Evolutionary conservation across 1,140 invertebrate species (phyloP), one percentile per base, ranked within the genome.

Genomic region (Saccostrea cuccullata): DNA sequence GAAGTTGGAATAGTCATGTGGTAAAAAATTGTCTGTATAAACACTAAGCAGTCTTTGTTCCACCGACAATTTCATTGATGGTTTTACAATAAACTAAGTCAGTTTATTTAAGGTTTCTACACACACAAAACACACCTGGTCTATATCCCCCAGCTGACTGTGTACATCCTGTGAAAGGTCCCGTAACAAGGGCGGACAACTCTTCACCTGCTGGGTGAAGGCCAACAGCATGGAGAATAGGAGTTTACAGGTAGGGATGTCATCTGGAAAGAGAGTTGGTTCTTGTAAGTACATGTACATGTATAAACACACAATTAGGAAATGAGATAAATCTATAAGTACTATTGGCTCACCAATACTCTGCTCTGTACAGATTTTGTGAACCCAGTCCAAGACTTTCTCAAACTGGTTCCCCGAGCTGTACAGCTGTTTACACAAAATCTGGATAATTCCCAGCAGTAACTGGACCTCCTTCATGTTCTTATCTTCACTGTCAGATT

Each of bases 141-240:
- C 95, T 87, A 95, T 93, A 88, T 95, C 94, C 23, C 95, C 95
- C 12, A 95, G 88, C 83, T 94, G 92, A 87, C 90, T 91, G 91
- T 95, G 95, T n/a, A 96, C 90, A 89, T 95, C 95, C 86, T 93
- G 93, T 47, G 94, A 92, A 55, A 96, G 60, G 86, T 94, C 93
- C 82, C 92, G 90, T 11, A 94, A 67, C n/a, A 95, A 67, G 12
- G 86, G 89, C 9, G 93, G 91, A 82, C 91, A 88, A 55, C 90
- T 91, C 86, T 93, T 93, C 58, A 92, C 87, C 85, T 95, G 93
- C 83, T 93, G 90, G 11, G 91, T 91, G 85, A 95, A 90, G 20
- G 89, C 91, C 55, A 96, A 85, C 36, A 94, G 89, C 12, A 92
- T 90, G 13, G 90, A 88, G 6, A 95, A 36, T 84, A 95, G 86